These are phyloP conservation scores for Amiota mariae DNA, from an alignment of 2,888 invertebrate genomes.

Conservation along the genomic window DNA sequence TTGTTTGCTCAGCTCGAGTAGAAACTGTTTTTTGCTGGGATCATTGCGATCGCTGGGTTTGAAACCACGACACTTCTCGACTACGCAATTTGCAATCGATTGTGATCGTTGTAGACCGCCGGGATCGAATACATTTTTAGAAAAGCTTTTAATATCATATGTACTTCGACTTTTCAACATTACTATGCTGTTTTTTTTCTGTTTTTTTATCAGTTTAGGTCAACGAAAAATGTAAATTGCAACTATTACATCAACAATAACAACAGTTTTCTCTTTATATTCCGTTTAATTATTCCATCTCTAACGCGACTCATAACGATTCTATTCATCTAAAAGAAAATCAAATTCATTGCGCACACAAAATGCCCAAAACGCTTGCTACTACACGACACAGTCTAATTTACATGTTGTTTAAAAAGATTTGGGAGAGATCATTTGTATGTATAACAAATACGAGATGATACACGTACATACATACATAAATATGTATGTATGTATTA, in stretches of 20 bases:
- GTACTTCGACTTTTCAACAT: conserved; percentile 10
- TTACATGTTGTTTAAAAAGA: no score
- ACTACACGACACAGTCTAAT: no score
- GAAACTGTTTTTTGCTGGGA: conserved; percentile 85
- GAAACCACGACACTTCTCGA: conserved; percentile 84
- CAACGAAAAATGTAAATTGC: not conserved
- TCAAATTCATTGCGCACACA: no score
- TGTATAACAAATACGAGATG: no score
- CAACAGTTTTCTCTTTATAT: no score
- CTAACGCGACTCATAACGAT: no score
- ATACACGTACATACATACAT: no score
- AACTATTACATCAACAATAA: not conserved
- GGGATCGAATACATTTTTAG: not conserved
- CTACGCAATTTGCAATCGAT: conserved; percentile 76
- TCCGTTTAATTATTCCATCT: no score
- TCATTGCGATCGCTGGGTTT: conserved; percentile 88
- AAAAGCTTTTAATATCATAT: conserved; percentile 22
- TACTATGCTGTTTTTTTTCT: not conserved
- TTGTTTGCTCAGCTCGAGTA: conserved; percentile 85
- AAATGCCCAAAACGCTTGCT: no score
- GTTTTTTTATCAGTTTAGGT: not conserved
- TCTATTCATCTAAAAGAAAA: no score
- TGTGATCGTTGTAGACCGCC: conserved; percentile 73
- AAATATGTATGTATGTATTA: no score
- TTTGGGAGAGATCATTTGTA: no score